Percentiles rank a stretch among this genome's conserved stretches.
Evolutionary conservation across 2,797 vertebrate genomes (phyloP).

Genomic region (Chromobotia macracanthus): DNA sequence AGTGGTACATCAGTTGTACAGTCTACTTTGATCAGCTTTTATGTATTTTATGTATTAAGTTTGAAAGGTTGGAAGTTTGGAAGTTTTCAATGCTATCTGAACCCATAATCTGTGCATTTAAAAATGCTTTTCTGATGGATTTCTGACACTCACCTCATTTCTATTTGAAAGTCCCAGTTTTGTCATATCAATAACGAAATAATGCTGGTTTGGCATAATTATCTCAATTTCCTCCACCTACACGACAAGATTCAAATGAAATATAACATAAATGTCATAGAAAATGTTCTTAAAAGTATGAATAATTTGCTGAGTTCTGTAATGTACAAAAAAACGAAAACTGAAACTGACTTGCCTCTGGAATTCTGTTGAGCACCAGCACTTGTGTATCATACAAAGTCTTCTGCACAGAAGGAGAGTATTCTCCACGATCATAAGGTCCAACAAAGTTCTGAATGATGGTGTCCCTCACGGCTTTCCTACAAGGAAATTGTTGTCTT

Average conservation of each 20-base stretch:
- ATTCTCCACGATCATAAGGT: constrained; percentile 85
- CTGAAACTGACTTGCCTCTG: constrained; percentile 76
- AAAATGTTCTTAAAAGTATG: too few species aligned
- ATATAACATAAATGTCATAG: not conserved
- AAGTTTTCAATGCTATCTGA: not conserved
- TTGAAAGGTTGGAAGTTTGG: too few species aligned
- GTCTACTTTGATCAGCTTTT: too few species aligned
- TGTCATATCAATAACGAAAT: constrained; percentile 89
- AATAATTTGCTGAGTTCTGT: not conserved
- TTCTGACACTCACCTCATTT: constrained; percentile 83
- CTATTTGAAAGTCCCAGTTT: constrained; percentile 89
- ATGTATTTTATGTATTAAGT: too few species aligned
- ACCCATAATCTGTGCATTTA: not conserved
- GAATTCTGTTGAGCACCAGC: constrained; percentile 76
- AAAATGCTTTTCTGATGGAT: not conserved
- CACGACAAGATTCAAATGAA: constrained; percentile 55
- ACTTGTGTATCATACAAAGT: constrained; percentile 89
- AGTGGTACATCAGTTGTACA: too few species aligned
- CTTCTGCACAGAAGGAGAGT: constrained; percentile 94
- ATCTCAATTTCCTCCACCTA: constrained; percentile 93
- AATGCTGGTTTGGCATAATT: constrained; percentile 91
- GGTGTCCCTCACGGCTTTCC: constrained; percentile 81
- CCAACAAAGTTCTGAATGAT: constrained; percentile 91
- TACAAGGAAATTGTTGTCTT: constrained; percentile 61
- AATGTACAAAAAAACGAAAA: not conserved